Base-by-base conservation (phyloP, 2,797 vertebrate genomes). In the Chaunax sp. region DNA sequence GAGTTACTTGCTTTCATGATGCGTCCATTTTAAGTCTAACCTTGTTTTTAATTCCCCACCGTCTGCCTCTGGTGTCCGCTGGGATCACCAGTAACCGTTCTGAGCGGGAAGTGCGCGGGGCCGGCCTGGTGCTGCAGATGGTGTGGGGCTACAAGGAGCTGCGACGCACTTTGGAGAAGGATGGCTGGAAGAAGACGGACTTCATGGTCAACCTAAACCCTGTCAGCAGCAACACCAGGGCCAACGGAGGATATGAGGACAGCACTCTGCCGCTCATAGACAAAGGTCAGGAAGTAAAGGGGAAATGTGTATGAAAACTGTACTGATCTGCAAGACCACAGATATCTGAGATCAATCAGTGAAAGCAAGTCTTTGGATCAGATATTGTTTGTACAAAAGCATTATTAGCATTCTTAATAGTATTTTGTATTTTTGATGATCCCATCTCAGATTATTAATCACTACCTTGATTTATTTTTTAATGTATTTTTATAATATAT, bases 171-270 rank as follows among this genome's bases (percentile, higher is more conserved):
- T 89, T 99, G 62, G 96, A 99, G 78, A 99, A 99, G 74, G 97
- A 99, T 23, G 97, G 97, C 37, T 99, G 97, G 97, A 99, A 98
- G 90, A 99, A 98, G 86, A 96, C 95, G 0, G 97, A 99, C 88
- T 99, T 99, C 82, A 87, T 96, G 95, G 95, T 98, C 81, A 96
- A 95, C 85, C 78, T 95, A 43, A 95, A 92, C 85, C 94, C 91
- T 11, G 75, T 93, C 4, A 92, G 86, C 69, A 93, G 89, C 85
- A 93, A 72, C 79, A 94, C 94, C 69, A 93, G 93, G 56, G 82
- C 94, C 69, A 97, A 95, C 22, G 95, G 96, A 0, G 89, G 89
- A 61, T 97, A 96, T n/a, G 97, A 99, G 85, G 97, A 98, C 78
- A 97, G 96, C 93, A 98, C 98, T 63, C 91, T 97, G 64, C 97